Percentiles rank a stretch among this genome's conserved stretches.
phyloP scores from a whole-genome alignment of 2,888 invertebrate species.

The Tachina fera region DNA sequence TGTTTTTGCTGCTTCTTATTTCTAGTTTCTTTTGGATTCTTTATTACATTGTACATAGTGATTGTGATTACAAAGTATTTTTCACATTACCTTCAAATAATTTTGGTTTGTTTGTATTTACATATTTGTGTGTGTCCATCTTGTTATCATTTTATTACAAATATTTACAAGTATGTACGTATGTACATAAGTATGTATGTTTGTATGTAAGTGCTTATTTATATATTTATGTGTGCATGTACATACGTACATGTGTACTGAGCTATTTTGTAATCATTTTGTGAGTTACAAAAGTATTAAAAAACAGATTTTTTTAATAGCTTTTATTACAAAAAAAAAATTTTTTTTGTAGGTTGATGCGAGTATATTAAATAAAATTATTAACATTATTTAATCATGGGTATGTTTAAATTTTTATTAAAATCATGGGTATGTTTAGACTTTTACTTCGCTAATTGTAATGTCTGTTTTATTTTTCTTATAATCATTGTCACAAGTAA shows the following conservation, averaged over 20 bases:
- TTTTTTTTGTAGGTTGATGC: no score
- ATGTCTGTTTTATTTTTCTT: no score
- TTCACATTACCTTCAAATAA: constrained; percentile 55
- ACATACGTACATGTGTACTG: not conserved
- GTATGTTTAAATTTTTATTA: no score
- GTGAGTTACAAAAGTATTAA: constrained; percentile 33
- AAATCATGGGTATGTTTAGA: no score
- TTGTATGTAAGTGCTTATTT: not conserved
- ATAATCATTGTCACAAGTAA: no score
- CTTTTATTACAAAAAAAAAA: no score
- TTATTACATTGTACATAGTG: constrained; percentile 8
- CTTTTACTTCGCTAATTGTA: no score
- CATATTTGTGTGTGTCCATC: constrained; percentile 6
- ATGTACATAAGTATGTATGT: not conserved
- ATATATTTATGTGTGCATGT: not conserved
- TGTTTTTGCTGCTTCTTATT: constrained; percentile 22
- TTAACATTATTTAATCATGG: no score
- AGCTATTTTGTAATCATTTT: constrained; percentile 54
- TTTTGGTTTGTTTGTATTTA: not conserved
- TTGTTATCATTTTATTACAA: constrained; percentile 36
- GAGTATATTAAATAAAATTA: no score
- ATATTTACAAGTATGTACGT: not conserved
- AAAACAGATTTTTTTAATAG: constrained; percentile 26
- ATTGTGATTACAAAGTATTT: not conserved
- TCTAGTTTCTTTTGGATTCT: constrained; percentile 26